Conservation (phyloP, 2,888 invertebrate genomes). For the Ceraclea dissimilis region DNA sequence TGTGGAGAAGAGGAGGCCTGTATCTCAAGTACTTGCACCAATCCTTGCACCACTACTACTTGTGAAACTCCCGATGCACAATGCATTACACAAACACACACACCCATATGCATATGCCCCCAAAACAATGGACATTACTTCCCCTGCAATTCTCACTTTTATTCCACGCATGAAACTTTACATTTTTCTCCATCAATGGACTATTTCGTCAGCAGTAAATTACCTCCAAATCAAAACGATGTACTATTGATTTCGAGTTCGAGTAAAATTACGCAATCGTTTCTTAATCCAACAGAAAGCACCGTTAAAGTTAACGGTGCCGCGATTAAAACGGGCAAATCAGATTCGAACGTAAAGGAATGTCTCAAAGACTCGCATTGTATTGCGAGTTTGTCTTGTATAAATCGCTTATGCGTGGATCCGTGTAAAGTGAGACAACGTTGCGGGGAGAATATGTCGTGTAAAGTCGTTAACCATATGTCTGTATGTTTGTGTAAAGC, state of each 20-base stretch:
- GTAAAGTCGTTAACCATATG: conserved; percentile 46
- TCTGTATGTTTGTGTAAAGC: conserved; percentile 50
- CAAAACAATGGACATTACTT: conserved; percentile 7
- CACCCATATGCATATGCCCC: conserved; percentile 13
- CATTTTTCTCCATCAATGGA: conserved; percentile 1
- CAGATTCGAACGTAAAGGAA: conserved; percentile 12
- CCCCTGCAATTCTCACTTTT: conserved; percentile 9
- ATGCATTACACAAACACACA: conserved; percentile 35
- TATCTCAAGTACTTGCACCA: conserved; percentile 74
- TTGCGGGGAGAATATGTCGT: conserved; percentile 38
- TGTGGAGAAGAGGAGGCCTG: conserved; percentile 83
- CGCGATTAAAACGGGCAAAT: conserved; percentile 19
- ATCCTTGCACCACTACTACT: conserved; percentile 64
- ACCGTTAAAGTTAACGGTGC: not conserved
- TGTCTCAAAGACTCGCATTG: conserved; percentile 33
- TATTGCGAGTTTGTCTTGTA: conserved; percentile 39
- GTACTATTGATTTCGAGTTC: conserved; percentile 2
- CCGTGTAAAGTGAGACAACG: conserved; percentile 45
- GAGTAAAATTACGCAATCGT: conserved; percentile 3
- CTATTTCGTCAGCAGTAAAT: not conserved
- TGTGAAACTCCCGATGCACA: conserved; percentile 34
- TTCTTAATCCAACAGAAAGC: not conserved
- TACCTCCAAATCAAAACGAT: not conserved
- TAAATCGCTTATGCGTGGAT: conserved; percentile 42
- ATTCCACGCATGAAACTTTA: conserved; percentile 4